Base-by-base conservation (phyloP, 2,113 vertebrate genomes). In the Etheostoma spectabile region DNA sequence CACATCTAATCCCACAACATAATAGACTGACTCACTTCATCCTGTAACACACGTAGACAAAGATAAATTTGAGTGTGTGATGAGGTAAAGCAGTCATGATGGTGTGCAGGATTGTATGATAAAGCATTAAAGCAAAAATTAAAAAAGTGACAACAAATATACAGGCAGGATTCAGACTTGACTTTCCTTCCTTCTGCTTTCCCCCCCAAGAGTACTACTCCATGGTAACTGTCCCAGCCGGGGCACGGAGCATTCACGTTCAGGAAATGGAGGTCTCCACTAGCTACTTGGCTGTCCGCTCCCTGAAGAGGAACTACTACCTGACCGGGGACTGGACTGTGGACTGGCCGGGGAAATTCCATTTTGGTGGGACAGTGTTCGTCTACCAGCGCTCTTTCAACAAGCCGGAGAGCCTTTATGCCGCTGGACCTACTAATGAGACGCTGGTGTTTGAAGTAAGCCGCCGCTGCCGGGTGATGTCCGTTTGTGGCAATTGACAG, bases 401-500 rank as follows among this genome's bases (percentile, higher is more conserved):
- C 92, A 95, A 89, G 46, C 97, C 97, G 0, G 98, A 99, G 93
- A 98, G 95, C 21, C 95, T 99, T 61, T 96, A 94, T 3, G 95
- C 97, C 0, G 82, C 95, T 0, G 98, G 98, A 61, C 97, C 98
- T 1, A 99, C 97, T 79, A 99, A 99, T 81, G 98, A 99, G 96
- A 99, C 97, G 0, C 95, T 99, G 82, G 95, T 97, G 92, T 97
- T 99, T 95, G 98, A 99, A 94, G 98, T 99, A 96, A 98, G 97
- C 83, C 79, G 89, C 77, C 61, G 66, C 88, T 62, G 52, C 78
- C 15, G 70, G 49, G 55, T 94, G 82, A 77, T 64, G 84, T 92
- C 88, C 86, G 42, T 93, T 89, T 77, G 73, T 57, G 49, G 59
- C 64, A 74, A 90, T 95, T 86, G 85, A 72, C 35, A 77, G 24